These are phyloP conservation scores for Dolichallabes microphthalmus DNA, from an alignment of 2,113 vertebrate genomes.

Conservation along the genomic window DNA sequence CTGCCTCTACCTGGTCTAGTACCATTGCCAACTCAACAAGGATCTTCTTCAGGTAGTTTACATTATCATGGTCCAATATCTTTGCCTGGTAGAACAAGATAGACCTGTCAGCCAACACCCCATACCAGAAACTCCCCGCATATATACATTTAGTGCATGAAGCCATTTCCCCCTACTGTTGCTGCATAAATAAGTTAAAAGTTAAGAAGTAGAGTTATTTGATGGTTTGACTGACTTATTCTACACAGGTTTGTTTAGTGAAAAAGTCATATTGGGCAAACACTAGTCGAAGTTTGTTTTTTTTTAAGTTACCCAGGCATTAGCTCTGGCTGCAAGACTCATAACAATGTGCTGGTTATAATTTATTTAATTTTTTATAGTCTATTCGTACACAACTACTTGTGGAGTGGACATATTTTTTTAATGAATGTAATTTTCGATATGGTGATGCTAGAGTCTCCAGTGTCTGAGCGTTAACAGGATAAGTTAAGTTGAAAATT, in stretches of 20 bases:
- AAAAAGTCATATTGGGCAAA: background rate
- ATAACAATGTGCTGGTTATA: background rate
- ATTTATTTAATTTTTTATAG: background rate
- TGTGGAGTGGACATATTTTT: background rate
- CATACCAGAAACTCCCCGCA: background rate
- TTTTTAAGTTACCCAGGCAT: background rate
- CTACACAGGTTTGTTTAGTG: background rate
- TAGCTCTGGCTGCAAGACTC: background rate
- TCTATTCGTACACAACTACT: background rate
- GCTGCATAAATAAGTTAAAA: background rate
- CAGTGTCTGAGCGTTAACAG: background rate
- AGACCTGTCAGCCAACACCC: background rate
- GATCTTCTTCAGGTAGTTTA: slow-evolving; percentile 96
- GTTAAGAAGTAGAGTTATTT: background rate
- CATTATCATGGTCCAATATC: slow-evolving; percentile 95
- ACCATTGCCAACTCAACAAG: slow-evolving; percentile 93
- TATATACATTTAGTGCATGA: background rate
- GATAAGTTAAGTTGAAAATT: background rate
- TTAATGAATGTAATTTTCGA: background rate
- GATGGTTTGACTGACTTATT: background rate
- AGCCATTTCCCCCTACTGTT: background rate
- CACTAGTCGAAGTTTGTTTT: background rate
- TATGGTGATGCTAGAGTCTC: background rate
- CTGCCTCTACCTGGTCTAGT: slow-evolving; percentile 94
- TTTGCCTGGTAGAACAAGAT: slow-evolving; percentile 78